These are phyloP conservation scores for Matsumurasca onukii DNA, from an alignment of 1,140 invertebrate species.

Conservation along the genomic window DNA sequence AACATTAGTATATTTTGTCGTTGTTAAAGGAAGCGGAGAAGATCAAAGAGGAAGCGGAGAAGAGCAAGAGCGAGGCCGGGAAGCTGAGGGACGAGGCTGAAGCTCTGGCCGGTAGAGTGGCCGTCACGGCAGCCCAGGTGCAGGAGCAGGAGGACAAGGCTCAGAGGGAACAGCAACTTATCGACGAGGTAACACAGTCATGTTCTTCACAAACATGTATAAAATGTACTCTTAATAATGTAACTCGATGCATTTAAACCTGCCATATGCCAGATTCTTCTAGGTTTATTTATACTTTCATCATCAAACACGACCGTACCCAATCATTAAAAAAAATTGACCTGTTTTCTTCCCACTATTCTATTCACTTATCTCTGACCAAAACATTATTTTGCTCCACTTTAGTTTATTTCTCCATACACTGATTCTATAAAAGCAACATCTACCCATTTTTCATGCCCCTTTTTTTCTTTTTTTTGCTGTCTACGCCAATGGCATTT, in stretches of 20 bases:
- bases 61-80: conserved; percentile 71
- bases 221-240: not conserved
- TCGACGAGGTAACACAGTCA: conserved; percentile 63
- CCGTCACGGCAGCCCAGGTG: conserved; percentile 68
- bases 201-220: not conserved
- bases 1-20: too few relatives aligned
- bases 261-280: not conserved
- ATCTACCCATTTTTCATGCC: too few relatives aligned
- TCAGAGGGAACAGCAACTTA: conserved; percentile 68
- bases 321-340: too few relatives aligned
- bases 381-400: too few relatives aligned
- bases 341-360: too few relatives aligned
- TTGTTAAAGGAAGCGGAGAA: conserved; percentile 64
- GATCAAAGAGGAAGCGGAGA: conserved; percentile 72
- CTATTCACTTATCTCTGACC: too few relatives aligned
- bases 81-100: conserved; percentile 76
- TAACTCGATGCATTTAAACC: not conserved
- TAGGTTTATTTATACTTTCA: not conserved
- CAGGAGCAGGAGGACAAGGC: conserved; percentile 71
- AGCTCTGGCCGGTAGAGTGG: conserved; percentile 67
- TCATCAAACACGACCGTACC: not conserved
- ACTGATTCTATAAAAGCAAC: too few relatives aligned
- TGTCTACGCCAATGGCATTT: too few relatives aligned
- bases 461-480: too few relatives aligned
- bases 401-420: too few relatives aligned